Percentiles rank a stretch among this genome's conserved stretches.
phyloP scores from a whole-genome alignment of 2,888 invertebrate genomes.

The Sycophila texana region DNA sequence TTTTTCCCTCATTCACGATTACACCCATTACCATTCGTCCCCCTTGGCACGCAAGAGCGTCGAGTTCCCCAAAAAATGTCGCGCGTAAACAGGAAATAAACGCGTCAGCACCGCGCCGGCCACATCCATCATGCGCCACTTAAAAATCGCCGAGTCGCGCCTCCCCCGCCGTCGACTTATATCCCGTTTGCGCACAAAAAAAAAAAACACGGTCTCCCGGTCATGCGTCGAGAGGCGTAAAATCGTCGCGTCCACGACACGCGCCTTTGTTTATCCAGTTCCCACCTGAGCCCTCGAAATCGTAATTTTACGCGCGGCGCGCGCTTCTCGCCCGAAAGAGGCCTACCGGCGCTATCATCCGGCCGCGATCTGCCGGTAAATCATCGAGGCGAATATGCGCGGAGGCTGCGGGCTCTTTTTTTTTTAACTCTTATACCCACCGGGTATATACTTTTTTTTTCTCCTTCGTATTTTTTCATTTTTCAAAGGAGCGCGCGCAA shows the following conservation, averaged over 20 bases:
- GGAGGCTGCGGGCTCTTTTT: conserved; percentile 4
- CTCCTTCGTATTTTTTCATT: neutral
- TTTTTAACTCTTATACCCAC: neutral
- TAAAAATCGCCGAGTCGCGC: conserved; percentile 14
- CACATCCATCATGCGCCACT: conserved; percentile 25
- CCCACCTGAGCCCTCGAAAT: neutral
- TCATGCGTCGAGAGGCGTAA: neutral
- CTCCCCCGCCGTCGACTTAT: neutral
- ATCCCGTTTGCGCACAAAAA: neutral
- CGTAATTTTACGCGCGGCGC: conserved; percentile 25
- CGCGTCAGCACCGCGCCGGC: neutral
- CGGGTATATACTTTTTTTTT: too few species aligned
- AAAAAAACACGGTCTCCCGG: neutral
- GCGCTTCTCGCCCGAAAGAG: conserved; percentile 30
- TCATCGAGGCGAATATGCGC: conserved; percentile 41
- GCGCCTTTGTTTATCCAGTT: conserved; percentile 23
- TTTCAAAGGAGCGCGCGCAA: conserved; percentile 43
- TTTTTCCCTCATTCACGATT: too few species aligned
- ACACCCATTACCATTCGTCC: too few species aligned
- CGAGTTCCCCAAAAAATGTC: too few species aligned
- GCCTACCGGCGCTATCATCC: conserved; percentile 15
- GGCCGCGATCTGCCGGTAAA: conserved; percentile 50
- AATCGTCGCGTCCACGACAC: conserved; percentile 22
- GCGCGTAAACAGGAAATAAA: too few species aligned
- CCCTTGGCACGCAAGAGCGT: too few species aligned